Evolutionary conservation across 1,140 invertebrate genomes (phyloP), one percentile per base, ranked within the genome.

Genomic region (Nomia melanderi): DNA sequence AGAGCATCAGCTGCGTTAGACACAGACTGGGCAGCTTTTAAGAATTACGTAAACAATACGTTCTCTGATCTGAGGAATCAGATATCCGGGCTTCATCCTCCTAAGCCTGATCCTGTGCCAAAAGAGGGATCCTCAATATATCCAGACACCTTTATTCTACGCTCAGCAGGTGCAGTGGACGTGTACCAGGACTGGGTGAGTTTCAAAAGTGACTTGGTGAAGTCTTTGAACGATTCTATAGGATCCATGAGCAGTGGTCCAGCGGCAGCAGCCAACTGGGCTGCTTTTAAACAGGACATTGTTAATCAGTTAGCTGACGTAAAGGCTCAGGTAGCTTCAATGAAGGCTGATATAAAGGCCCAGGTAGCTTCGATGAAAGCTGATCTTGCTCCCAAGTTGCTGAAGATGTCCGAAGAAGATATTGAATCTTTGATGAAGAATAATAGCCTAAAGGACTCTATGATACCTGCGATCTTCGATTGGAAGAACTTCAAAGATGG

Each of bases 61-160:
- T 84, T 88, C 31, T 59, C 59, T 0, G 79, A 84, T 31, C 50
- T 88, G 6, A 84, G n/a, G 62, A 83, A 76, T 8, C 70, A 86
- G 14, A 3, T 82, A 5, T 50, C 63, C 0, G n/a, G 1, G 0
- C 41, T 77, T 17, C 62, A 78, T 66, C 33, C 70, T 0, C 6
- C 31, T 14, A 54, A 65, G 65, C 2, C 53, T 27, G 9, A 31
- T 29, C 1, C 44, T 6, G 14, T 4, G 1, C 41, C 12, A 14
- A 60, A 23, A 0, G 20, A 69, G 5, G 54, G 29, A 2, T 17
- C 27, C 1, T 4, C 59, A 2, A 27, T 12, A n/a, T 23, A 47
- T 8, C 20, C 23, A 7, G 59, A 39, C 7, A 74, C 39, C 11
- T 57, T 50, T 12, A 56, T 57, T 12, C 53, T 57, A 9, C 44